phyloP scores from a whole-genome alignment of 2,797 vertebrate species.

The Acestrorhynchus altus region DNA sequence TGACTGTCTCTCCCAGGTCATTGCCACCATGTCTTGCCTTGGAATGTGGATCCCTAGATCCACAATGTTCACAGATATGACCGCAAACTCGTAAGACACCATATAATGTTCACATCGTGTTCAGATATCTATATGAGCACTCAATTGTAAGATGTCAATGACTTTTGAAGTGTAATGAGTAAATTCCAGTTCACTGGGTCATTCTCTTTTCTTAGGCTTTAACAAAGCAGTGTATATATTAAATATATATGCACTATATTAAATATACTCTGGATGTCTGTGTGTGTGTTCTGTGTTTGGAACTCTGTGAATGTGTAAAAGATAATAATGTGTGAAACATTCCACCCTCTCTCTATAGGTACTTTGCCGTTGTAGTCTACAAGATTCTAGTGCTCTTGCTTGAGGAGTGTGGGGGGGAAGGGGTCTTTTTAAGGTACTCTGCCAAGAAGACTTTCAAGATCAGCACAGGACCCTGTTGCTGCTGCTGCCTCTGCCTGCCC shows the following conservation, averaged over 20 bases:
- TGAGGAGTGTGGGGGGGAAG: conserved; percentile 82
- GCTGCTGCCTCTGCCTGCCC: conserved; percentile 84
- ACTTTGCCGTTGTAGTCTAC: conserved; percentile 87
- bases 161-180: conserved; percentile 4
- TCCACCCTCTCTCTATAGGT: conserved; percentile 67
- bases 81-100: conserved; percentile 81
- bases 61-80: conserved; percentile 89
- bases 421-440: conserved; percentile 74
- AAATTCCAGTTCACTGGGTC: not conserved
- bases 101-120: conserved; percentile 70
- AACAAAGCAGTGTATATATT: conserved; percentile 19
- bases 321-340: not conserved
- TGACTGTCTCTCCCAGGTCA: conserved; percentile 75
- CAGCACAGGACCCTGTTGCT: conserved; percentile 84
- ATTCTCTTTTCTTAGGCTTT: not conserved
- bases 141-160: conserved; percentile 75
- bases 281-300: not conserved
- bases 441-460: conserved; percentile 73
- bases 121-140: conserved; percentile 89
- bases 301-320: not conserved
- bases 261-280: conserved; percentile 54
- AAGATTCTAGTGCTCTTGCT: conserved; percentile 85
- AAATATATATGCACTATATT: not conserved
- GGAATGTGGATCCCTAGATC: conserved; percentile 90
- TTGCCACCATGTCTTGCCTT: conserved; percentile 84